These are phyloP conservation scores for Empidonax alnorum DNA, from an alignment of 2,113 vertebrate species.

Conservation along the genomic window DNA sequence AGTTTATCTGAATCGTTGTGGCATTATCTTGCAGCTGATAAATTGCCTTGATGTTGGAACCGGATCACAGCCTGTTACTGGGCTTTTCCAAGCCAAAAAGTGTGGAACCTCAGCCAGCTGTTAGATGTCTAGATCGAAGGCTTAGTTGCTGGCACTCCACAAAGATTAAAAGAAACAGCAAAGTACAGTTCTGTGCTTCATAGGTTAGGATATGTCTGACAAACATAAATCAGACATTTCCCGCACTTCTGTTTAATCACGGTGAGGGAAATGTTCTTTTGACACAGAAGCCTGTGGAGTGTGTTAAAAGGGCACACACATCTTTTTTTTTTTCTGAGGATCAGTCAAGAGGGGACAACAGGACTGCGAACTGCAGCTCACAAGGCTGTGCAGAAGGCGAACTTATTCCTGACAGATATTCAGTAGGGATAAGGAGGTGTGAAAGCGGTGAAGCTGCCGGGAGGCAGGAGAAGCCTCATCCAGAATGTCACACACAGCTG, in stretches of 20 bases:
- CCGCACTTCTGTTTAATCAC: neutral
- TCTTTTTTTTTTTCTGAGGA: neutral
- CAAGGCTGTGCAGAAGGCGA: neutral
- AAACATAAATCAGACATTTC: neutral
- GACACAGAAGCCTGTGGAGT: too few species aligned
- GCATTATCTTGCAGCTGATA: constrained; percentile 12
- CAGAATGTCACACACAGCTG: neutral
- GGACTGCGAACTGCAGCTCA: neutral
- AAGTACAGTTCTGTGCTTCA: neutral
- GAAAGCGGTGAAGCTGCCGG: neutral
- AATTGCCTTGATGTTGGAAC: neutral
- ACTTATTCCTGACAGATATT: neutral
- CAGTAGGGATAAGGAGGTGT: neutral
- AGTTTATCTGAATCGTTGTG: neutral
- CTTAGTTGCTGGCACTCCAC: neutral
- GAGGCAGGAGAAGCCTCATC: neutral
- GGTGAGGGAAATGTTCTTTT: neutral
- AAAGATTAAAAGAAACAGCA: neutral
- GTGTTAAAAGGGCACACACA: accelerated
- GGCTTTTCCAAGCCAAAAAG: neutral
- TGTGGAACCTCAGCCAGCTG: neutral
- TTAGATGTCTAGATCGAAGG: neutral
- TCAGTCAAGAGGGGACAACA: neutral
- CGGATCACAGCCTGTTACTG: neutral
- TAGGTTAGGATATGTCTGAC: neutral